Evolutionary conservation across 1,140 invertebrate species (phyloP).

Genomic region (Diorhabda elongata): DNA sequence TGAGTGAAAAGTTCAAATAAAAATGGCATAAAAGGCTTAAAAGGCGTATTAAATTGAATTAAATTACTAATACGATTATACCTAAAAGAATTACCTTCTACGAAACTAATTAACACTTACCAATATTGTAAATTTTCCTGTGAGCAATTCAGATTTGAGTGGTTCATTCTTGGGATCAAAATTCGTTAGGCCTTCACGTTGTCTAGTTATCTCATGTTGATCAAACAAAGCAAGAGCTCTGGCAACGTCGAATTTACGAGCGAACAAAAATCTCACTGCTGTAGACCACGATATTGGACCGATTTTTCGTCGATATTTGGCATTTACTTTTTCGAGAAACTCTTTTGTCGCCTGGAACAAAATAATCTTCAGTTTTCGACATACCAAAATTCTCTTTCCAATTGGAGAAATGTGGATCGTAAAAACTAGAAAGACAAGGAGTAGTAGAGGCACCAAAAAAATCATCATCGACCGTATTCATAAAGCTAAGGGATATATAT

Average conservation of each 20-base stretch:
- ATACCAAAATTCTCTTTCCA: not conserved
- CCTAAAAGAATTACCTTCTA: no score
- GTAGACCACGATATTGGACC: conserved; percentile 69
- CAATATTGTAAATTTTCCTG: conserved; percentile 95
- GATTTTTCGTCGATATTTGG: conserved; percentile 56
- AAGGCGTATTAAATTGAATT: no score
- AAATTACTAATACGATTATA: no score
- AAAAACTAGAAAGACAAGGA: not conserved
- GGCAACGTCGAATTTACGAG: conserved; percentile 89
- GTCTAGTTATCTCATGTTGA: conserved; percentile 84
- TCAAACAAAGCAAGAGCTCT: conserved; percentile 84
- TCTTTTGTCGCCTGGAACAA: conserved; percentile 68
- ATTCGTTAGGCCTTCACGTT: conserved; percentile 76
- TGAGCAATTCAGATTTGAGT: conserved; percentile 79
- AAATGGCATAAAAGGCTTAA: no score
- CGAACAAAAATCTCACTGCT: conserved; percentile 92
- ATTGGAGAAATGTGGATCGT: not conserved
- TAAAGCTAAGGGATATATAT: not conserved
- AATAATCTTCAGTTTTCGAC: not conserved
- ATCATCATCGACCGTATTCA: not conserved
- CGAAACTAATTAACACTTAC: conserved; percentile 55
- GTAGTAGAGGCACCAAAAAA: not conserved
- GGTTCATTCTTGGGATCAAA: conserved; percentile 79
- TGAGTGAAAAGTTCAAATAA: no score
- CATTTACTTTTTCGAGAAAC: conserved; percentile 72